Conservation (phyloP, 2,888 invertebrate species). For the Chymomyza fuscimana region DNA sequence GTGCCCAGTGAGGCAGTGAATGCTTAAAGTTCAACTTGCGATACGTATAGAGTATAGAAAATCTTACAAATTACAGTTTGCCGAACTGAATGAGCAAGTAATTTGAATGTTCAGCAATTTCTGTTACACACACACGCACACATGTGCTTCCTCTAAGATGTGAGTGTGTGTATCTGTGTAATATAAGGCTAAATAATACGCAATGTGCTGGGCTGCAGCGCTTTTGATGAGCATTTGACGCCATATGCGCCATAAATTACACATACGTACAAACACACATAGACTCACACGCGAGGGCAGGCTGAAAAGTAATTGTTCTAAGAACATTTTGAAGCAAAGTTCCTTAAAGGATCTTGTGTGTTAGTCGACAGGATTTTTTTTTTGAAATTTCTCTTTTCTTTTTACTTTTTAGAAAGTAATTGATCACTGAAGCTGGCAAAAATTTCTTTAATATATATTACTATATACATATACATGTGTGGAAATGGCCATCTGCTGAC, state of each 20-base stretch:
- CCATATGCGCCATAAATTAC: conserved; percentile 7
- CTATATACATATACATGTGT: too few species aligned
- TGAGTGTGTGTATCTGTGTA: too few species aligned
- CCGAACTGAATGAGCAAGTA: neutral
- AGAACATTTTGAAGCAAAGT: too few species aligned
- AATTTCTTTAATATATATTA: too few species aligned
- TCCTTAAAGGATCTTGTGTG: too few species aligned
- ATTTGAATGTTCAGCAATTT: conserved; percentile 5
- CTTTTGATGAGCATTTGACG: conserved; percentile 7
- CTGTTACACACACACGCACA: neutral
- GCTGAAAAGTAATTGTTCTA: neutral
- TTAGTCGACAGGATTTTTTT: too few species aligned
- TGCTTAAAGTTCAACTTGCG: neutral
- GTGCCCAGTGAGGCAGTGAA: conserved; percentile 1
- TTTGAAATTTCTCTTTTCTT: too few species aligned
- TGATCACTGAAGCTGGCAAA: too few species aligned
- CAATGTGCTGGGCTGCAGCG: neutral
- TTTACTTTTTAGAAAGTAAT: too few species aligned
- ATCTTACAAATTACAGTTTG: conserved; percentile 1
- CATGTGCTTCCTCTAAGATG: too few species aligned
- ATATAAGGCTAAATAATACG: too few species aligned
- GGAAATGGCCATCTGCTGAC: too few species aligned
- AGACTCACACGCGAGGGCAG: neutral
- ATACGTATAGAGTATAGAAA: neutral
- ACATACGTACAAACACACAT: neutral